A percentile compares a stretch with the other conserved stretches of the same genome.
phyloP scores from a whole-genome alignment of 2,888 invertebrate species.

The Leptopterna dolabrata region DNA sequence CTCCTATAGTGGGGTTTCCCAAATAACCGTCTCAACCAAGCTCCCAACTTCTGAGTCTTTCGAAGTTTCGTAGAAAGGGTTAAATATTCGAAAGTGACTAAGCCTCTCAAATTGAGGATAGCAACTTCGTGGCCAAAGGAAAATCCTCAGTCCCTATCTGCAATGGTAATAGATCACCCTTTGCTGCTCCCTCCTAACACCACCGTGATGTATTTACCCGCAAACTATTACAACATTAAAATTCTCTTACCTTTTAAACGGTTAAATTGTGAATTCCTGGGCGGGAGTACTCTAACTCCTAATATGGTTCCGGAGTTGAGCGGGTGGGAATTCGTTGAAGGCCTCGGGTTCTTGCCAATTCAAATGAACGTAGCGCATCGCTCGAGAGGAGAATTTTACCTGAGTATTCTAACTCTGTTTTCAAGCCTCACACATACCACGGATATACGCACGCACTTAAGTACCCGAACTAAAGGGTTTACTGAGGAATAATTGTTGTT shows the following conservation, averaged over 20 bases:
- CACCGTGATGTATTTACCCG: constrained; percentile 28
- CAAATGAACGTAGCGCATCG: neutral
- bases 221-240: constrained; percentile 39
- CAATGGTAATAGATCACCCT: constrained; percentile 39
- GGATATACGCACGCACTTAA: neutral
- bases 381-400: neutral
- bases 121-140: neutral
- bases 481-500: neutral
- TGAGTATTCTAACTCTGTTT: too few relatives aligned
- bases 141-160: constrained; percentile 1
- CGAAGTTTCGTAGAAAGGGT: neutral
- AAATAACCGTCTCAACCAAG: neutral
- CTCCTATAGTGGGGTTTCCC: neutral
- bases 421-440: neutral
- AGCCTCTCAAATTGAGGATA: neutral
- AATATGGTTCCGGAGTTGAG: constrained; percentile 15
- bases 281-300: neutral
- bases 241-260: constrained; percentile 35
- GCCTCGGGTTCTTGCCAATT: neutral
- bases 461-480: neutral
- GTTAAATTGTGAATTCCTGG: constrained; percentile 22
- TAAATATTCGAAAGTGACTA: constrained; percentile 11
- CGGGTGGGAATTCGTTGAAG: neutral
- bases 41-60: neutral
- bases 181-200: neutral